These are phyloP conservation scores for Brachionus rubens DNA, from an alignment of 1,140 invertebrate species.

Conservation along the genomic window DNA sequence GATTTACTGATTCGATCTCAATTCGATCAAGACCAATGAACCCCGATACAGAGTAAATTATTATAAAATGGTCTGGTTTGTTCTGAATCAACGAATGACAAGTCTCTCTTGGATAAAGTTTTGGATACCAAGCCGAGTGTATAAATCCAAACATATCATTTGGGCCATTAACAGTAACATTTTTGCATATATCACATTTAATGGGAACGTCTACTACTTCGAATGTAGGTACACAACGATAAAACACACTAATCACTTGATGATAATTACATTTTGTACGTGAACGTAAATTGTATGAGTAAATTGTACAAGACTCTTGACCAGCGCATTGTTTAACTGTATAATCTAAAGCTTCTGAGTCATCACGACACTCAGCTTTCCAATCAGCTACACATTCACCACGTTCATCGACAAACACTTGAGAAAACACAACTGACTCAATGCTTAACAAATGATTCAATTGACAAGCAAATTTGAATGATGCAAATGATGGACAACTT, in stretches of 20 bases:
- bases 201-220: conserved; percentile 38
- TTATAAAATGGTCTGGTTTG: conserved; percentile 43
- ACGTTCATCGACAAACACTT: background rate
- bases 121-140: conserved; percentile 41
- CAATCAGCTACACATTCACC: conserved; percentile 41
- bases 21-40: conserved; percentile 38
- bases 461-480: conserved; percentile 43
- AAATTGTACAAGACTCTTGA: conserved; percentile 13
- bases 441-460: conserved; percentile 33
- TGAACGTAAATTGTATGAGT: conserved; percentile 34
- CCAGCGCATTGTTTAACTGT: conserved; percentile 29
- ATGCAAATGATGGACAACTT: conserved; percentile 44
- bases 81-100: conserved; percentile 45
- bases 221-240: conserved; percentile 30
- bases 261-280: conserved; percentile 39
- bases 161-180: conserved; percentile 27
- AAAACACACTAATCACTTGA: conserved; percentile 44
- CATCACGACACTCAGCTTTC: conserved; percentile 23
- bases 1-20: conserved; percentile 32
- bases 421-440: conserved; percentile 21
- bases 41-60: conserved; percentile 38
- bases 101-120: conserved; percentile 37
- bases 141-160: conserved; percentile 40
- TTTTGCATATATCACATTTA: conserved; percentile 45
- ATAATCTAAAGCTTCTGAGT: conserved; percentile 10